Percentiles rank a stretch among this genome's conserved stretches.
These are phyloP conservation scores for Julus scanicus DNA, from an alignment of 2,888 invertebrate genomes.

Conservation along the genomic window DNA sequence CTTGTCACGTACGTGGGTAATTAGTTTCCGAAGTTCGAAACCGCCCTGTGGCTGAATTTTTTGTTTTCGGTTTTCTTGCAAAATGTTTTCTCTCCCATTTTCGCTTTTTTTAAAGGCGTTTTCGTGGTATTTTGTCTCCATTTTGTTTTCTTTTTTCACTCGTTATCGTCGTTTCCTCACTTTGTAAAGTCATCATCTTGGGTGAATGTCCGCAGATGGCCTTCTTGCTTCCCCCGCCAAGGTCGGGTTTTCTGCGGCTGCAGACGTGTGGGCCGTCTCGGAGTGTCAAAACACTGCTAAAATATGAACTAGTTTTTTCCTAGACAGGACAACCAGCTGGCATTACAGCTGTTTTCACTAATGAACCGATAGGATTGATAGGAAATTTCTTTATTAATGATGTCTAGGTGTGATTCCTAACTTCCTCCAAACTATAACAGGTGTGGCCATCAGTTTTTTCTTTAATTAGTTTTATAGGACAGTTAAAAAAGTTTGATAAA, in stretches of 20 bases:
- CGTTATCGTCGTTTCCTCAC: not conserved
- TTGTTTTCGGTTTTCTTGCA: not conserved
- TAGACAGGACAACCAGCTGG: not conserved
- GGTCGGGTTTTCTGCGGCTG: not conserved
- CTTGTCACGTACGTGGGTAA: not conserved
- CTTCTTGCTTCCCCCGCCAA: not conserved
- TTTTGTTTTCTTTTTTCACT: no score
- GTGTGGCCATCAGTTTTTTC: not conserved
- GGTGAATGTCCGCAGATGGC: constrained; percentile 2
- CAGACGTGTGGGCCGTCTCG: not conserved
- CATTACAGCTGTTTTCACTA: not conserved
- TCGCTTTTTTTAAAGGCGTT: not conserved
- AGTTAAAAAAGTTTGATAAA: no score
- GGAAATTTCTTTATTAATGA: not conserved
- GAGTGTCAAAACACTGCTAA: not conserved
- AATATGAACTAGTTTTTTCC: not conserved
- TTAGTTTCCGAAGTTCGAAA: not conserved
- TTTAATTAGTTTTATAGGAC: not conserved
- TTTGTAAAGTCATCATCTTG: constrained; percentile 30
- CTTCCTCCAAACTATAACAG: not conserved
- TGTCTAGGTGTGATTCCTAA: not conserved
- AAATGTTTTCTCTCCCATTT: not conserved
- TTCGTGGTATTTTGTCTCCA: not conserved
- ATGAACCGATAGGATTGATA: not conserved
- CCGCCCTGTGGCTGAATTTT: not conserved